A percentile compares a stretch with the other conserved stretches of the same genome.
These are phyloP conservation scores for Nerophis ophidion DNA, from an alignment of 2,113 vertebrate genomes.

Conservation along the genomic window DNA sequence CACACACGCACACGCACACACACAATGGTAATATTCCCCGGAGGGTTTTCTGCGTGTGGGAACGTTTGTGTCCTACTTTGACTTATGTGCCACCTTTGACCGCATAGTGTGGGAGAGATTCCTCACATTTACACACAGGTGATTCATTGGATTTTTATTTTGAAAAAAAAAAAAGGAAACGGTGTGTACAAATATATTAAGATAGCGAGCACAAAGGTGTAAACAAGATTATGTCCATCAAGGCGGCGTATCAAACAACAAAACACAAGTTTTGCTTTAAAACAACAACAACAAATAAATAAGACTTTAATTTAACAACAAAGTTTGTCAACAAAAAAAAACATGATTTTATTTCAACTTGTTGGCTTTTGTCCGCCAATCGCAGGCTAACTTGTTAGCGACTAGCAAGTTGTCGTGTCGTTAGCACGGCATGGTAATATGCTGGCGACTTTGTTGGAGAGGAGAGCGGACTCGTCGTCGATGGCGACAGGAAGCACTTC, in stretches of 20 bases:
- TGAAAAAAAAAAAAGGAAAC: constrained; percentile 47
- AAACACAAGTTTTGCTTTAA: constrained; percentile 59
- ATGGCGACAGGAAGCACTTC: not conserved
- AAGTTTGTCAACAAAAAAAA: constrained; percentile 15
- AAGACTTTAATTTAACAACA: constrained; percentile 74
- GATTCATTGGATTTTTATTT: constrained; percentile 63
- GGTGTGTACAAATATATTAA: constrained; percentile 69
- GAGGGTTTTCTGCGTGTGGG: constrained; percentile 23
- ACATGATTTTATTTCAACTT: constrained; percentile 19
- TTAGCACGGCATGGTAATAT: constrained; percentile 1
- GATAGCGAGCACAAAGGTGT: constrained; percentile 66
- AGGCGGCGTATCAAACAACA: constrained; percentile 48
- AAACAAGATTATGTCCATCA: constrained; percentile 71
- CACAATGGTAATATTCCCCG: not conserved
- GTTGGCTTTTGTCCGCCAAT: constrained; percentile 31
- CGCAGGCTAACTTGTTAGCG: constrained; percentile 34
- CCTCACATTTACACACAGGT: not conserved
- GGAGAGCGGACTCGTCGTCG: constrained; percentile 27
- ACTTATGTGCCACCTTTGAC: not conserved
- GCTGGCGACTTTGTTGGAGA: constrained; percentile 4
- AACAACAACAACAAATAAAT: constrained; percentile 65
- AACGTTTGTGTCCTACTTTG: constrained; percentile 3
- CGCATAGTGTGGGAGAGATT: no score
- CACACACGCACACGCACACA: not conserved
- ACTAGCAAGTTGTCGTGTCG: constrained; percentile 26